A percentile compares a stretch with the other conserved stretches of the same genome.
Conservation (phyloP, 2,113 vertebrate genomes). For the Athene noctua region DNA sequence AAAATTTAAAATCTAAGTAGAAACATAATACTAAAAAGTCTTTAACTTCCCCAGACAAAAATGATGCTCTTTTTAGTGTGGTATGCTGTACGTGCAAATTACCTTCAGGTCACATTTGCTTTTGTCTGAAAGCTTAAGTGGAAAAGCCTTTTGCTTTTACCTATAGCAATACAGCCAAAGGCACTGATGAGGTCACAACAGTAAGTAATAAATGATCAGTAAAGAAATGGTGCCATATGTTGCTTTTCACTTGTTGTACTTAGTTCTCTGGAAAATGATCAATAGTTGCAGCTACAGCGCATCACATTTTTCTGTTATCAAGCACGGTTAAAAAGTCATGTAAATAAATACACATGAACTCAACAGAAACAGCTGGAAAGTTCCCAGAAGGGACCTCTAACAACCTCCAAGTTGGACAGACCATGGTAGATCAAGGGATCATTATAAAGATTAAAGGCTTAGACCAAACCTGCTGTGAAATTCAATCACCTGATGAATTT, state of each 20-base stretch:
- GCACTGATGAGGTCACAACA: conserved; percentile 50
- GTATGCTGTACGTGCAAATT: background rate
- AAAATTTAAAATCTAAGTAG: conserved; percentile 8
- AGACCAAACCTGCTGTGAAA: conserved; percentile 67
- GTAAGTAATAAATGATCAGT: conserved; percentile 6
- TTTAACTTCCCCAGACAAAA: background rate
- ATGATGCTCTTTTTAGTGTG: background rate
- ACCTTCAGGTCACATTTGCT: conserved; percentile 37
- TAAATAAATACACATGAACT: conserved; percentile 80
- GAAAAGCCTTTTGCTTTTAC: conserved; percentile 37
- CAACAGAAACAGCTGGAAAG: conserved; percentile 73
- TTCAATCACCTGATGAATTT: conserved; percentile 66
- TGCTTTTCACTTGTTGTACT: conserved; percentile 36
- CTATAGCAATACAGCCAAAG: conserved; percentile 15
- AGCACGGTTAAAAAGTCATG: conserved; percentile 72
- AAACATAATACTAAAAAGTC: background rate
- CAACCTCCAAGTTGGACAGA: conserved; percentile 66
- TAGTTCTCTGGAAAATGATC: conserved; percentile 58
- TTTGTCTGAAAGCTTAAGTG: conserved; percentile 48
- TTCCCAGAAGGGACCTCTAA: conserved; percentile 71
- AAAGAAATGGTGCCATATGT: conserved; percentile 42
- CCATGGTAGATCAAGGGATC: conserved; percentile 75
- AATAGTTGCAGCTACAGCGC: conserved; percentile 45
- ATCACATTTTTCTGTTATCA: conserved; percentile 40
- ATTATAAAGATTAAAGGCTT: conserved; percentile 79